Conservation (phyloP, 1,140 invertebrate genomes). For the Drosophila saltans region DNA sequence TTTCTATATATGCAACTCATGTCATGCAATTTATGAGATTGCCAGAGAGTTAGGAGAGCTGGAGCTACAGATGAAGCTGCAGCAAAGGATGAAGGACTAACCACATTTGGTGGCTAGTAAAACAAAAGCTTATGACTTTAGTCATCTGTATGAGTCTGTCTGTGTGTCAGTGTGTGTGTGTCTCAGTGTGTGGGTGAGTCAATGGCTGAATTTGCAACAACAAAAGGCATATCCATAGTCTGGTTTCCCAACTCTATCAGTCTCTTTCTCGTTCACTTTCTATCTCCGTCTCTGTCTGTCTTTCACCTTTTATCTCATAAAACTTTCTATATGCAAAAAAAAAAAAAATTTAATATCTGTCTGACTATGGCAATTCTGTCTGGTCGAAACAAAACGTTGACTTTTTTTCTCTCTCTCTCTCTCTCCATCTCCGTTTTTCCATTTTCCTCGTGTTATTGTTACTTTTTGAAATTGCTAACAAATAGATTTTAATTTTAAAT, state of each 20-base stretch:
- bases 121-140: conserved; percentile 79
- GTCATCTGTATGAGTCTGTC: conserved; percentile 16
- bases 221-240: conserved; percentile 41
- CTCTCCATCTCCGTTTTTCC: background rate
- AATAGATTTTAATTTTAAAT: conserved; percentile 66
- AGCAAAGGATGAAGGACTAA: conserved; percentile 32
- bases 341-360: conserved; percentile 46
- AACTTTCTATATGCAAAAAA: conserved; percentile 35
- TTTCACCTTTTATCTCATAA: conserved; percentile 47
- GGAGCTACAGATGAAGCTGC: conserved; percentile 2
- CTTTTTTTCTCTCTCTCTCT: conserved; percentile 8
- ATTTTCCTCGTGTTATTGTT: conserved; percentile 13
- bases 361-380: conserved; percentile 29
- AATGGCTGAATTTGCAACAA: conserved; percentile 44
- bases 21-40: conserved; percentile 82
- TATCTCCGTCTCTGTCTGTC: conserved; percentile 16
- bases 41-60: conserved; percentile 34
- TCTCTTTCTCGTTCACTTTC: background rate
- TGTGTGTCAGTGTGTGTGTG: conserved; percentile 6
- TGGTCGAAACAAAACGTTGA: conserved; percentile 12
- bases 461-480: conserved; percentile 40
- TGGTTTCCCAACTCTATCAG: background rate
- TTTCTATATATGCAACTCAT: conserved; percentile 72
- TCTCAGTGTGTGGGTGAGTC: conserved; percentile 26
- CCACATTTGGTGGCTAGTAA: conserved; percentile 74